These are phyloP conservation scores for Alexandromys oeconomus DNA, from an alignment of 2,797 vertebrate genomes.

Conservation along the genomic window DNA sequence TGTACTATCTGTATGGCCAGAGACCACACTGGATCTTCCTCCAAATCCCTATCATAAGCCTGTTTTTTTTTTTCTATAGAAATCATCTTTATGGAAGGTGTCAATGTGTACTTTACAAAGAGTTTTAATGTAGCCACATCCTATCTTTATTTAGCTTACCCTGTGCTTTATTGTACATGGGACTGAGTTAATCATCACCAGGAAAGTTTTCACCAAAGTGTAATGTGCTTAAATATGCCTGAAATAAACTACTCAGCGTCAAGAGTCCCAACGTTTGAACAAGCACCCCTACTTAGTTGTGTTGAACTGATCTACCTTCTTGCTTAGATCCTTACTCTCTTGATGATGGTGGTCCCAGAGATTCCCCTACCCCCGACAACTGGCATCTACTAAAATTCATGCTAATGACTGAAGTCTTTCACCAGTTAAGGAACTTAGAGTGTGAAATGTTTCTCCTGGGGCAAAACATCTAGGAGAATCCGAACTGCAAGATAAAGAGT, in stretches of 20 bases:
- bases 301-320: background rate
- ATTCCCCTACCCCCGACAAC: background rate
- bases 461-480: background rate
- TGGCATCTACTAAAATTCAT: background rate
- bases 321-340: background rate
- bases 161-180: background rate
- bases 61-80: background rate
- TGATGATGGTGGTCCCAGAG: background rate
- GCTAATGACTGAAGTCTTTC: background rate
- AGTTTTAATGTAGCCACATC: background rate
- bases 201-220: background rate
- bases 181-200: background rate
- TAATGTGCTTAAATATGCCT: background rate
- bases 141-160: background rate
- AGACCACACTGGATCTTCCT: background rate
- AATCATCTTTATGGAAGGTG: background rate
- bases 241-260: background rate
- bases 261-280: background rate
- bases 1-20: background rate
- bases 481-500: background rate
- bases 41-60: background rate
- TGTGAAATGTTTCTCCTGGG: background rate
- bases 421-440: background rate
- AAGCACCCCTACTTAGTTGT: no score
- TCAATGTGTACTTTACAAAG: background rate